phyloP scores from a whole-genome alignment of 2,888 invertebrate species.

The Andrena bicolor region DNA sequence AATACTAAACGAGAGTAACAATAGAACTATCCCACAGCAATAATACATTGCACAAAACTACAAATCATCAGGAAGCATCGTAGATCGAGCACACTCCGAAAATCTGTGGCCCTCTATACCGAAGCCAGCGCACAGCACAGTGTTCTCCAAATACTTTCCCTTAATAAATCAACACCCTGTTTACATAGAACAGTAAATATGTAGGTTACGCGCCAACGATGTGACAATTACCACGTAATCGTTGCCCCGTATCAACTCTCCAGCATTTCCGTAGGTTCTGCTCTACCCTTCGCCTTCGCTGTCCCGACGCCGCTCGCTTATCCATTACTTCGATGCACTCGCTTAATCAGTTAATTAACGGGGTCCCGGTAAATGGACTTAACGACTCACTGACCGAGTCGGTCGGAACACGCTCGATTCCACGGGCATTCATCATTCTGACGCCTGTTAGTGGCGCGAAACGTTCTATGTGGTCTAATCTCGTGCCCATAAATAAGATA shows the following conservation, averaged over 20 bases:
- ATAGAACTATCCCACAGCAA: no score
- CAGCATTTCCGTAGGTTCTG: conserved; percentile 37
- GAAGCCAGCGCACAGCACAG: not conserved
- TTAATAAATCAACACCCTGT: conserved; percentile 43
- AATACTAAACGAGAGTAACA: no score
- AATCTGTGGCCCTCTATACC: not conserved
- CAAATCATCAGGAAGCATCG: no score
- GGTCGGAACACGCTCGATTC: conserved; percentile 66
- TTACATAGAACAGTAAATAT: conserved; percentile 3
- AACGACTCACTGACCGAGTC: conserved; percentile 47
- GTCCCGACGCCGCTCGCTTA: conserved; percentile 18
- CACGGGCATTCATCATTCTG: conserved; percentile 75
- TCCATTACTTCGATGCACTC: conserved; percentile 49
- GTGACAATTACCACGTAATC: conserved; percentile 60
- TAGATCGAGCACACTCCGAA: no score
- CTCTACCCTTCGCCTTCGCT: conserved; percentile 39
- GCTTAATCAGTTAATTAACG: conserved; percentile 72
- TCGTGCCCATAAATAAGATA: conserved; percentile 83
- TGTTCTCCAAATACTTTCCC: not conserved
- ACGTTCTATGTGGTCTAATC: conserved; percentile 75
- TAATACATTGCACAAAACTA: no score
- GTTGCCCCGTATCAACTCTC: conserved; percentile 42
- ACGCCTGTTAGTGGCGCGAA: conserved; percentile 75
- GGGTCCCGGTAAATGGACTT: conserved; percentile 48
- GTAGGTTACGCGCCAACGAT: conserved; percentile 34